Base-by-base conservation (phyloP, 2,113 vertebrate genomes). In the Lamprotornis superbus region DNA sequence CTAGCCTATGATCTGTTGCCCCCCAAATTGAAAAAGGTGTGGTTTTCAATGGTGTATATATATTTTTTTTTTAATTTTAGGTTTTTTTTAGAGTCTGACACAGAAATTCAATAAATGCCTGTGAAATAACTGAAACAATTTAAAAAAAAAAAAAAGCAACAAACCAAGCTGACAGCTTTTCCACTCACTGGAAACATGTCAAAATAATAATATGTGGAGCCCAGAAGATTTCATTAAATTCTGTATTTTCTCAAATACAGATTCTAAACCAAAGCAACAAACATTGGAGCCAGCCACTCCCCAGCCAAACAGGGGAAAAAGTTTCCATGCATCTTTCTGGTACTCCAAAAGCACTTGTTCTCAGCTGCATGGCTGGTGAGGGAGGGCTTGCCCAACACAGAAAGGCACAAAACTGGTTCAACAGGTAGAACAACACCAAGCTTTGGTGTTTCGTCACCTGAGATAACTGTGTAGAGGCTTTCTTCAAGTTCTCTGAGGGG, bases 391-490 rank as follows among this genome's bases (percentile, higher is more conserved):
- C 73, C 64, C 69, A 56, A 67, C 28, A 23, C 35, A 68, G n/a
- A 37, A 79, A 87, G 27, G 28, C 46, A 78, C 16, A 50, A 16
- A 93, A 96, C 95, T 87, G 33, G 96, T 95, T 91, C 39, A 83
- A 20, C 96, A 37, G 83, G 96, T 40, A 87, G 47, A 74, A 74
- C 89, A 35, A 39, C 80, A 40, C 15, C 64, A 63, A 44, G 50
- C 71, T n/a, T 31, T 11, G 49, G 65, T 33, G 76, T 89, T 96
- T 90, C 91, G 78, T 60, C 89, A 93, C 39, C 64, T 60, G 44
- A 93, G 64, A 93, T 44, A 86, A 93, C 50, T 86, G 64, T 3
- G 1, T 4, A 4, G 33, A 90, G 60, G 35, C 39, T 81, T 94
- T 65, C 78, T 64, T 44, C 50, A 81, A 83, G 90, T 92, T 90